phyloP scores from a whole-genome alignment of 2,888 invertebrate species.

The Meiosimyza decipiens region DNA sequence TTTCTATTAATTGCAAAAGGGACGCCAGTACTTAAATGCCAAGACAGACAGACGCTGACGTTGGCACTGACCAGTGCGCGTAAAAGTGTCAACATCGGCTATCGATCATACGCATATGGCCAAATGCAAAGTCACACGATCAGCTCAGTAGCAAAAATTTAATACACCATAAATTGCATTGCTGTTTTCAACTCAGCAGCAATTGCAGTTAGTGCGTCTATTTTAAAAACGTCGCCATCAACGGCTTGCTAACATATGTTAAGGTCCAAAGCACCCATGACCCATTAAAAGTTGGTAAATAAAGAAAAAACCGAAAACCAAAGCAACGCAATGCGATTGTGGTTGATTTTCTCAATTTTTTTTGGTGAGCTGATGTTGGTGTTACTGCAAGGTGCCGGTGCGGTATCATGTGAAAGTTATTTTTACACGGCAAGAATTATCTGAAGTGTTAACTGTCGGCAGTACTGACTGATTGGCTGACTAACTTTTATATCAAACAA shows the following conservation, averaged over 20 bases:
- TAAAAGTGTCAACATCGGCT: not conserved
- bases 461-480: too few species aligned
- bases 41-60: conserved; percentile 5
- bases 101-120: not conserved
- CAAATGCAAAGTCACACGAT: not conserved
- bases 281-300: conserved; percentile 5
- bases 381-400: too few species aligned
- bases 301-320: not conserved
- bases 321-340: conserved; percentile 13
- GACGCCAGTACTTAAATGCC: conserved; percentile 15
- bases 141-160: not conserved
- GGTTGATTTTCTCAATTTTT: too few species aligned
- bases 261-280: conserved; percentile 21
- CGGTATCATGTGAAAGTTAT: too few species aligned
- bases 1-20: conserved; percentile 28
- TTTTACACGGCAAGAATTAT: too few species aligned
- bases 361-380: too few species aligned
- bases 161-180: conserved; percentile 13
- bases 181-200: not conserved
- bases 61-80: conserved; percentile 6
- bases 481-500: too few species aligned
- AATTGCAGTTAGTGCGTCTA: not conserved
- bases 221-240: not conserved
- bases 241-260: not conserved
- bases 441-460: too few species aligned